Conservation (phyloP, 2,797 vertebrate genomes). For the Artibeus jamaicensis region DNA sequence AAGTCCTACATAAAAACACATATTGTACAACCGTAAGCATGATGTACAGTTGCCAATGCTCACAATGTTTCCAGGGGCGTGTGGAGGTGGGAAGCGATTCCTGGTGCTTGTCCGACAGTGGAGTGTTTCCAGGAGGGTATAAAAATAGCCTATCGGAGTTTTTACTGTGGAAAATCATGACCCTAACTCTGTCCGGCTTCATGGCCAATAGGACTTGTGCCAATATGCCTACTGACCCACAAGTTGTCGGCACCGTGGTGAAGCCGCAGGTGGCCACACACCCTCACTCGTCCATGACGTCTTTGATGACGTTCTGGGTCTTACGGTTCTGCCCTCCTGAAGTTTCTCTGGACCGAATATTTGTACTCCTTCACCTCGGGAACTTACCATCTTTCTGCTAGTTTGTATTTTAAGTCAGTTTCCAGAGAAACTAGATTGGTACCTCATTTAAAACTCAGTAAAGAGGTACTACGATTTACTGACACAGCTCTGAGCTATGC, state of each 20-base stretch:
- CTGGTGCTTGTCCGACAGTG: neutral
- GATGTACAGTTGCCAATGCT: neutral
- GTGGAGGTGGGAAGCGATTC: neutral
- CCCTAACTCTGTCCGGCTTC: neutral
- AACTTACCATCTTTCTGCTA: neutral
- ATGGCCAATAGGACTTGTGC: neutral
- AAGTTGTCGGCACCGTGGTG: accelerated
- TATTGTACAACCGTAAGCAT: neutral
- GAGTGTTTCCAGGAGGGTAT: neutral
- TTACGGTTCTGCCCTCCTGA: neutral
- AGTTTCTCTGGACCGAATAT: neutral
- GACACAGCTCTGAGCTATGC: neutral
- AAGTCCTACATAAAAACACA: neutral
- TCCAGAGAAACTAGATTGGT: neutral
- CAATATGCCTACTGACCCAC: accelerated
- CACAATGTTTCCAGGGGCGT: neutral
- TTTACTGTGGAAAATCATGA: neutral
- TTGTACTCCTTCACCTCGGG: accelerated
- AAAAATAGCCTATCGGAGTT: neutral
- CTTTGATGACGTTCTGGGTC: neutral
- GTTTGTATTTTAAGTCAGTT: neutral
- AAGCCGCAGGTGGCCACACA: accelerated
- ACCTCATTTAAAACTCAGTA: neutral
- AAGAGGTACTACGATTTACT: neutral
- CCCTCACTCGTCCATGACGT: neutral